Evolutionary conservation across 1,140 invertebrate genomes (phyloP).

Genomic region (Plodia interpunctella): DNA sequence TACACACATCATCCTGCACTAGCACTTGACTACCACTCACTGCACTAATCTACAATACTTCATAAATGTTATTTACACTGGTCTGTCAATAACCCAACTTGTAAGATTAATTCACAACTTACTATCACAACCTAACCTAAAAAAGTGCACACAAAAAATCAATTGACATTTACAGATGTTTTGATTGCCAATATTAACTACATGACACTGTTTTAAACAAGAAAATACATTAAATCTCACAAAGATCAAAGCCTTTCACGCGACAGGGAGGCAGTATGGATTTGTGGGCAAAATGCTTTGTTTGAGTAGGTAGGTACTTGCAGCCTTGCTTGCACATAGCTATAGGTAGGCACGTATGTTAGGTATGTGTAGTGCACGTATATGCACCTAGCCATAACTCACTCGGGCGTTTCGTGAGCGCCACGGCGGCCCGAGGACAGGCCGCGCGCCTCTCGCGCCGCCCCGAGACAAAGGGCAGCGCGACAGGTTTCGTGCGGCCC

Average conservation of each 20-base stretch:
- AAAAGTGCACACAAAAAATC: constrained; percentile 56
- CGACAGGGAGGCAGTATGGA: constrained; percentile 47
- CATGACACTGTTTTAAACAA: constrained; percentile 39
- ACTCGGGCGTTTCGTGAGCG: constrained; percentile 53
- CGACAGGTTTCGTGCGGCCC: constrained; percentile 47
- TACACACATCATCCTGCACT: constrained; percentile 27
- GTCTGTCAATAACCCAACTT: constrained; percentile 15
- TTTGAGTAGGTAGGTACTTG: constrained; percentile 67
- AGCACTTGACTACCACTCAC: constrained; percentile 35
- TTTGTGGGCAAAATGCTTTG: constrained; percentile 71
- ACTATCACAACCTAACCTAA: constrained; percentile 68
- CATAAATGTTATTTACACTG: constrained; percentile 21
- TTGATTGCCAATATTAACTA: constrained; percentile 43
- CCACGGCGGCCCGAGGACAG: constrained; percentile 42
- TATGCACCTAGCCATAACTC: constrained; percentile 65
- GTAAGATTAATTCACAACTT: constrained; percentile 21
- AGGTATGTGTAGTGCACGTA: constrained; percentile 61
- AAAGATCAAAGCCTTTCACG: constrained; percentile 46
- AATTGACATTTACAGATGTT: constrained; percentile 68
- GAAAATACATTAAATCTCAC: constrained; percentile 40
- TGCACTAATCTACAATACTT: constrained; percentile 25
- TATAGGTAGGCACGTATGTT: constrained; percentile 65
- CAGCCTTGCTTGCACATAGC: constrained; percentile 65
- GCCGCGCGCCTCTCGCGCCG: constrained; percentile 40
- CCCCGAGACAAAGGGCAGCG: constrained; percentile 53